A percentile compares a stretch with the other conserved stretches of the same genome.
Conservation (phyloP, 2,797 vertebrate species). For the Nothura maculosa region DNA sequence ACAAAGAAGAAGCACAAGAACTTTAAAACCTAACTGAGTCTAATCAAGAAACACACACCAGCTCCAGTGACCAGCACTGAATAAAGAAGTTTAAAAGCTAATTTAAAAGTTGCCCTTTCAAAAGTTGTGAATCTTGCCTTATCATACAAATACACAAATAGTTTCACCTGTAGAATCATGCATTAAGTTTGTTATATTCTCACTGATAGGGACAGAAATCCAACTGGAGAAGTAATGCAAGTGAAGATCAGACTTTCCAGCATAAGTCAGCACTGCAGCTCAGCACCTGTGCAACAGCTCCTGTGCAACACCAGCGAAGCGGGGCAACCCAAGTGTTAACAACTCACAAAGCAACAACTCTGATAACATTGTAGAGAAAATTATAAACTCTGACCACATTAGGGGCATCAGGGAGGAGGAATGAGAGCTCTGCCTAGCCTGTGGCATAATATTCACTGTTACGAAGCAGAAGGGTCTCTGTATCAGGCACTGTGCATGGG, state of each 20-base stretch:
- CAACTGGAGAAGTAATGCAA: not conserved
- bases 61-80: not conserved
- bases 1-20: not conserved
- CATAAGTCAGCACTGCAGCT: not conserved
- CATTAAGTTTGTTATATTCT: not conserved
- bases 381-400: accelerated
- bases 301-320: not conserved
- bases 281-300: too few species aligned
- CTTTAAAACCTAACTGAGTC: not conserved
- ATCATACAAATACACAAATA: not conserved
- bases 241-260: not conserved
- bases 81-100: not conserved
- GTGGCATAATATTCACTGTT: accelerated
- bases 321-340: not conserved
- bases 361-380: not conserved
- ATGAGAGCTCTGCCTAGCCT: accelerated
- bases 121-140: not conserved
- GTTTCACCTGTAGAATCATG: accelerated
- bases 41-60: not conserved
- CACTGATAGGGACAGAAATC: not conserved
- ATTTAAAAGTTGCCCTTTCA: not conserved
- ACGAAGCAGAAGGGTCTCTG: not conserved
- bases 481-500: too few species aligned
- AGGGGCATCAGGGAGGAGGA: not conserved
- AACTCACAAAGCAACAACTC: not conserved